Evolutionary conservation across 2,113 vertebrate genomes (phyloP).

Genomic region (Crocuta crocuta): DNA sequence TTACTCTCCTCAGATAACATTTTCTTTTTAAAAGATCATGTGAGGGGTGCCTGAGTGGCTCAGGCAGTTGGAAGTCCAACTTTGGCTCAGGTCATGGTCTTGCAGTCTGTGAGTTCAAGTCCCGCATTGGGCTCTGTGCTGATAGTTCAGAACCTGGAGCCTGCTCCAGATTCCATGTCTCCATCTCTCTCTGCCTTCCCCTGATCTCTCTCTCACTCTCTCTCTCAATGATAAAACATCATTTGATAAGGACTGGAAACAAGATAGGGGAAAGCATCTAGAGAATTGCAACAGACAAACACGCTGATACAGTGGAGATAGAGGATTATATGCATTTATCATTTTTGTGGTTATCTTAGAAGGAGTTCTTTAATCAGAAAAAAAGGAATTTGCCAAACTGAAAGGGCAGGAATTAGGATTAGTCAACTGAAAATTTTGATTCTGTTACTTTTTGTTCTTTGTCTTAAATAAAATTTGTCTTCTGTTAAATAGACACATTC

Average conservation of each 20-base stretch:
- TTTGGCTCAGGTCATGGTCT: too few relatives aligned
- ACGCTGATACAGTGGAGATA: background rate
- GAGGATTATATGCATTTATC: background rate
- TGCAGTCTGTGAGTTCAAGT: too few relatives aligned
- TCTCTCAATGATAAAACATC: background rate
- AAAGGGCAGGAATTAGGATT: background rate
- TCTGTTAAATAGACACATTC: background rate
- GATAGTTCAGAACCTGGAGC: too few relatives aligned
- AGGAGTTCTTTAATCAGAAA: background rate
- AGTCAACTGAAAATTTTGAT: background rate
- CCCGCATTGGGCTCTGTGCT: too few relatives aligned
- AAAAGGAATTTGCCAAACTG: background rate
- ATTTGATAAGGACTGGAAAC: background rate
- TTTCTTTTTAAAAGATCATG: background rate
- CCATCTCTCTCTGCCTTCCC: too few relatives aligned
- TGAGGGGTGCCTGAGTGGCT: too few relatives aligned
- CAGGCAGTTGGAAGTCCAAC: too few relatives aligned
- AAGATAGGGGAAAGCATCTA: background rate
- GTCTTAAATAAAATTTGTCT: background rate
- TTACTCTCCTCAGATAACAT: background rate
- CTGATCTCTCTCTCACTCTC: too few relatives aligned
- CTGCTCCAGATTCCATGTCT: too few relatives aligned
- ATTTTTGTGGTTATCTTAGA: slow-evolving; percentile 3
- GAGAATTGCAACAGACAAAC: background rate
- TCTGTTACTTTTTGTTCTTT: background rate